These are phyloP conservation scores for Seira musarum DNA, from an alignment of 2,888 invertebrate genomes.

Conservation along the genomic window DNA sequence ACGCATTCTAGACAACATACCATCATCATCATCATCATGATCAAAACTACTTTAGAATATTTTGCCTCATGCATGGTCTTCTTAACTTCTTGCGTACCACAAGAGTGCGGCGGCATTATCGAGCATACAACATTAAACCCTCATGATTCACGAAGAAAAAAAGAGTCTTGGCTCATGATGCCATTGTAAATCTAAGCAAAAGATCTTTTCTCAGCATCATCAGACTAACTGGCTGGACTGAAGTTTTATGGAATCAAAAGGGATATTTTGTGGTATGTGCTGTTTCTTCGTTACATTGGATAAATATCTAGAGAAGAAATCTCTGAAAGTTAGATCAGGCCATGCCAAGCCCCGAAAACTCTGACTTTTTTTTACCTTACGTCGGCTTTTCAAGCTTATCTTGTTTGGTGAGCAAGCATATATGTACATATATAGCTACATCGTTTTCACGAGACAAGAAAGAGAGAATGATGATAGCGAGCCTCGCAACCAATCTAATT, in stretches of 20 bases:
- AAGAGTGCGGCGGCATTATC: constrained; percentile 31
- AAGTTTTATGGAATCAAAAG: constrained; percentile 7
- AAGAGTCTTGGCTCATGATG: constrained; percentile 29
- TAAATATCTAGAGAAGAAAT: constrained; percentile 48
- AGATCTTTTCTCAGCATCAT: constrained; percentile 47
- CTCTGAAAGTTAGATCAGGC: constrained; percentile 43
- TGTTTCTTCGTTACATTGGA: constrained; percentile 20
- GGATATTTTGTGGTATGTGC: constrained; percentile 11
- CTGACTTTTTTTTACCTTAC: background rate
- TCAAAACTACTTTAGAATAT: constrained; percentile 9
- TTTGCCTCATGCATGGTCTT: constrained; percentile 13
- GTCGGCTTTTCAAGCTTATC: constrained; percentile 58
- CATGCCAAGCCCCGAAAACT: constrained; percentile 36
- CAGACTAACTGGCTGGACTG: constrained; percentile 18
- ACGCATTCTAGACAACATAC: background rate
- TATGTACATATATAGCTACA: too few species aligned
- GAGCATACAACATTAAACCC: constrained; percentile 30
- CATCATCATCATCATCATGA: constrained; percentile 21
- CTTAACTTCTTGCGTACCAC: constrained; percentile 4
- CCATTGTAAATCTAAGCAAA: constrained; percentile 55
- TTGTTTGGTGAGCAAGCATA: constrained; percentile 54
- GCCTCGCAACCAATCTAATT: constrained; percentile 56
- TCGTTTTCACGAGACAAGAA: background rate
- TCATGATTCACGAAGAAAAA: constrained; percentile 48
- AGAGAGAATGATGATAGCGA: background rate